Percentiles rank a stretch among this genome's conserved stretches.
These are phyloP conservation scores for Drosophila asahinai DNA, from an alignment of 1,140 invertebrate genomes.

Conservation along the genomic window DNA sequence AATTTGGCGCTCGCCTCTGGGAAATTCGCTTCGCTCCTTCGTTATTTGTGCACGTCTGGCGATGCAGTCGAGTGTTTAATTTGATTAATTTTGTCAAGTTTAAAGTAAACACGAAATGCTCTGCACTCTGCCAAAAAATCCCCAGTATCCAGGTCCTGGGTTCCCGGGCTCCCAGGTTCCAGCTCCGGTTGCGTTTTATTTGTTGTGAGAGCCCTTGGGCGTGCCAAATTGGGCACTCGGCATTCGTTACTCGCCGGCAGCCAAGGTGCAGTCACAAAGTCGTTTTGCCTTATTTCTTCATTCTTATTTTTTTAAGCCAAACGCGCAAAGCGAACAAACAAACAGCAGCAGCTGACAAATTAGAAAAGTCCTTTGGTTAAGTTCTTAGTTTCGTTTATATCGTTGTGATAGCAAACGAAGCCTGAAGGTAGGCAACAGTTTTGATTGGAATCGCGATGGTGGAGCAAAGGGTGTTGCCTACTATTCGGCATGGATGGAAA, in stretches of 20 bases:
- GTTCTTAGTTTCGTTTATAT: constrained; percentile 30
- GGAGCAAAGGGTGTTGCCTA: constrained; percentile 26
- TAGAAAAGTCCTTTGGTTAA: constrained; percentile 47
- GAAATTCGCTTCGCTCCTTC: constrained; percentile 50
- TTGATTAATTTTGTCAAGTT: constrained; percentile 84
- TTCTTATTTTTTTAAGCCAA: constrained; percentile 36
- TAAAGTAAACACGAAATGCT: constrained; percentile 75
- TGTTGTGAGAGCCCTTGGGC: constrained; percentile 60
- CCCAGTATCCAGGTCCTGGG: constrained; percentile 11
- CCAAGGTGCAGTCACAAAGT: constrained; percentile 48
- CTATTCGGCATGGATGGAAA: constrained; percentile 12
- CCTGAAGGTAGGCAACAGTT: constrained; percentile 56
- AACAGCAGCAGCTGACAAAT: constrained; percentile 37
- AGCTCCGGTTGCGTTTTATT: constrained; percentile 33
- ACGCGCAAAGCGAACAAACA: constrained; percentile 29
- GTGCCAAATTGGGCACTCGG: constrained; percentile 66
- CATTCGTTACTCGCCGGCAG: constrained; percentile 26
- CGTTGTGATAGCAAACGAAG: constrained; percentile 3
- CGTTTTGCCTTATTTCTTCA: constrained; percentile 24
- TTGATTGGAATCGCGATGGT: not conserved
- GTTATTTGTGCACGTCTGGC: constrained; percentile 82
- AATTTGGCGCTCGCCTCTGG: constrained; percentile 62
- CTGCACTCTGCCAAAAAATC: constrained; percentile 72
- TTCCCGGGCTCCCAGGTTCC: constrained; percentile 1
- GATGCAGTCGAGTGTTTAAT: constrained; percentile 82